Conservation (phyloP, 2,888 invertebrate species). For the Cheilosia impressa region DNA sequence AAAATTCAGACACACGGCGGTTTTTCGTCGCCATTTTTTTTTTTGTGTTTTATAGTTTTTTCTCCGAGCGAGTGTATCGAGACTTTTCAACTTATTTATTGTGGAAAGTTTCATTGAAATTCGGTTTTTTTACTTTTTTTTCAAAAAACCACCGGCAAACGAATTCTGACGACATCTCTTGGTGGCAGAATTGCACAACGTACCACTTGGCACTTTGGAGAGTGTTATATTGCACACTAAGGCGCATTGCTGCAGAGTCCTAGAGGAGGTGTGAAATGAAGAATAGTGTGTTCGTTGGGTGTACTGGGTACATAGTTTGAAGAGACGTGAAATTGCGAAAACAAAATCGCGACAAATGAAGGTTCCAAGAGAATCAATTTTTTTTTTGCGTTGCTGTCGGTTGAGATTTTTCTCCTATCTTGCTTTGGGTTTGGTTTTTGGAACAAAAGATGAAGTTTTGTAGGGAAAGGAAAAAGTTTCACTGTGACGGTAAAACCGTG, state of each 20-base stretch:
- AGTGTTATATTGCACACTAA: conserved; percentile 68
- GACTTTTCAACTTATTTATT: conserved; percentile 73
- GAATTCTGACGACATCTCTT: conserved; percentile 43
- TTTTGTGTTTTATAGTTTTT: conserved; percentile 22
- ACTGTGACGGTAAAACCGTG: conserved; percentile 49
- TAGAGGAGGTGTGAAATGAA: conserved; percentile 29
- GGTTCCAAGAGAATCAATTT: conserved; percentile 53
- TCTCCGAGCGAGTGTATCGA: conserved; percentile 55
- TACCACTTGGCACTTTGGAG: conserved; percentile 66
- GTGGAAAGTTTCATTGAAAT: conserved; percentile 68
- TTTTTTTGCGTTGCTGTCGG: background rate
- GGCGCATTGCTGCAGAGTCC: conserved; percentile 17
- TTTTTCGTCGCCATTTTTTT: conserved; percentile 27
- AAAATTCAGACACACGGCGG: conserved; percentile 48
- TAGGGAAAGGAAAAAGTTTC: conserved; percentile 57
- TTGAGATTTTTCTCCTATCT: conserved; percentile 3
- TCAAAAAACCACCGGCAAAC: background rate
- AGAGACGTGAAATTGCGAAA: conserved; percentile 67
- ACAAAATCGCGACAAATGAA: conserved; percentile 72
- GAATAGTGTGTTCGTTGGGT: conserved; percentile 38
- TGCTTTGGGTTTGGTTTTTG: conserved; percentile 24
- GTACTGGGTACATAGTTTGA: conserved; percentile 18
- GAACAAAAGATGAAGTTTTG: conserved; percentile 64
- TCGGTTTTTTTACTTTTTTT: background rate
- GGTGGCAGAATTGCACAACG: conserved; percentile 55